phyloP scores from a whole-genome alignment of 2,888 invertebrate species.

The Allacma fusca region DNA sequence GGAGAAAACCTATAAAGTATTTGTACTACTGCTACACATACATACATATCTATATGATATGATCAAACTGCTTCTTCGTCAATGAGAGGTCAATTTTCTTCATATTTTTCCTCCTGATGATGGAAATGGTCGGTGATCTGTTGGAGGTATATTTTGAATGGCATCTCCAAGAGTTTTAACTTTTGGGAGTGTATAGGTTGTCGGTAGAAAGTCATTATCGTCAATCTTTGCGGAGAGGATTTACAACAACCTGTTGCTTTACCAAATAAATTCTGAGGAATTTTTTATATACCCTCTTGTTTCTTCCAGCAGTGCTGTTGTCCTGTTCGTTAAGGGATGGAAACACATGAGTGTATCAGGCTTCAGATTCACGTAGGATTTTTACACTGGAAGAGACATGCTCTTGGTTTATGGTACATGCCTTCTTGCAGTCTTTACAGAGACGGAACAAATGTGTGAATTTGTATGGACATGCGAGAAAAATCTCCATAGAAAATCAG shows the following conservation, averaged over 20 bases:
- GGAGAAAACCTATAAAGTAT: too few species aligned
- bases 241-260: constrained; percentile 28
- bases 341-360: too few species aligned
- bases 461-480: background rate
- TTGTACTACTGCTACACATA: too few species aligned
- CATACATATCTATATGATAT: too few species aligned
- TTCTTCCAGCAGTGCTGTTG: too few species aligned
- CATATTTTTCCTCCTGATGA: background rate
- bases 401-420: too few species aligned
- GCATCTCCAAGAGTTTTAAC: background rate
- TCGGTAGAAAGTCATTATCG: constrained; percentile 30
- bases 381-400: too few species aligned
- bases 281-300: background rate
- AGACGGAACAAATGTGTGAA: constrained; percentile 6
- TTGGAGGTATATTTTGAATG: background rate
- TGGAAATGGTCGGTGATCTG: too few species aligned
- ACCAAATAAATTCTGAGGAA: constrained; percentile 25
- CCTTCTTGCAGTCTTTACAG: background rate
- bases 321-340: too few species aligned
- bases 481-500: constrained; percentile 2
- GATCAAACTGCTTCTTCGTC: too few species aligned
- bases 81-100: background rate
- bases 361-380: too few species aligned
- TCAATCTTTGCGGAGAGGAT: constrained; percentile 19
- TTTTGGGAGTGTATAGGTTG: background rate